Base-by-base conservation (phyloP, 2,888 invertebrate genomes). In the Cylindroiulus punctatus region DNA sequence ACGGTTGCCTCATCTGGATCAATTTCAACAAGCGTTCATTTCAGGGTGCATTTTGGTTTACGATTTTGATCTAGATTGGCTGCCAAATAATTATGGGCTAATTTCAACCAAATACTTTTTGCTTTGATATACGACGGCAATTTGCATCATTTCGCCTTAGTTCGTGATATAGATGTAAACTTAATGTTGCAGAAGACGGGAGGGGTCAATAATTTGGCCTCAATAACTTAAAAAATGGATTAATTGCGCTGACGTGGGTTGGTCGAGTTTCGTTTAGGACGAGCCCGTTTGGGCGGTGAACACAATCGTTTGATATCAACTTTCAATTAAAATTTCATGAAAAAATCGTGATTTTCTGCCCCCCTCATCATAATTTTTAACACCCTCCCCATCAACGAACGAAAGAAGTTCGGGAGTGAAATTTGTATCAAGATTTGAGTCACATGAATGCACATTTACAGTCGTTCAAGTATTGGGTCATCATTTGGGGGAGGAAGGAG, bases 221-320 rank as follows among this genome's bases (percentile, higher is more conserved):
- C 65, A 65, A 65, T 65, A n/a, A 65, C 65, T 65, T n/a, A 65
- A 65, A 65, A 65, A 65, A 65, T 26, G n/a, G 65, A 65, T 65
- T 22, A 65, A 65, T 52, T 52, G n/a, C 3, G n/a, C 14, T 52
- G 12, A 57, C 22, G 22, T 65, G 65, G 65, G 65, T 26, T 65
- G 57, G 26, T 65, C 65, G 22, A 26, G 26, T 65, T 26, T 26
- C 4, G 4, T 10, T 65, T 22, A 65, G 65, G 26, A n/a, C 65
- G 65, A 65, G 65, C 65, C 65, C 65, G n/a, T 3, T 12, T 26
- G 65, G 65, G 65, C 12, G 65, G 65, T 65, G 52, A n/a, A n/a
- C 36, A 19, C n/a, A n/a, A 52, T 47, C 17, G 1, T 57, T 57
- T 22, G 7, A 57, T 57, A 57, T 22, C 57, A 22, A 22, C n/a